Conservation (phyloP, 2,888 invertebrate genomes). For the Hybos culiciformis region DNA sequence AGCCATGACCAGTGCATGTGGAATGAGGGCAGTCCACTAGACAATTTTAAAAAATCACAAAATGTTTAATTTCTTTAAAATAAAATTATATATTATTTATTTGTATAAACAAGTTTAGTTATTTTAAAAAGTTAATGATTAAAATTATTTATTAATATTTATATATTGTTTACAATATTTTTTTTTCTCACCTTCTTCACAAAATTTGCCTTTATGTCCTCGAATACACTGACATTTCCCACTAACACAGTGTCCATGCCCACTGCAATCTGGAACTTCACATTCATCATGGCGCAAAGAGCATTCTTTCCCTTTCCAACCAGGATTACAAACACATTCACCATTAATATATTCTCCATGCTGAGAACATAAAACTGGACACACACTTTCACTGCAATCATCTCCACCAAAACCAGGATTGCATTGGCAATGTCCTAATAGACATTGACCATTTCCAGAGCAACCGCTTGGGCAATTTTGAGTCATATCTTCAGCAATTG, state of each 20-base stretch:
- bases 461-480: slow-evolving; percentile 94
- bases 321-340: slow-evolving; percentile 91
- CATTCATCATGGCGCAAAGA: slow-evolving; percentile 90
- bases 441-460: slow-evolving; percentile 91
- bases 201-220: slow-evolving; percentile 90
- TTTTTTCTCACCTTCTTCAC: slow-evolving; percentile 55
- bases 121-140: background rate
- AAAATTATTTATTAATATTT: slow-evolving; percentile 4
- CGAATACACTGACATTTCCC: slow-evolving; percentile 89
- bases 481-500: slow-evolving; percentile 81
- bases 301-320: slow-evolving; percentile 98
- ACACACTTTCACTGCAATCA: slow-evolving; percentile 95
- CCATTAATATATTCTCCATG: slow-evolving; percentile 94
- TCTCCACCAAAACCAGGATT: slow-evolving; percentile 93
- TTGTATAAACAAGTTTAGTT: background rate
- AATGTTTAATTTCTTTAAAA: no score
- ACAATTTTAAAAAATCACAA: slow-evolving; percentile 14
- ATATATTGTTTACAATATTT: no score
- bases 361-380: slow-evolving; percentile 92
- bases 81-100: slow-evolving; percentile 11
- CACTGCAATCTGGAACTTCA: slow-evolving; percentile 90
- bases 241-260: slow-evolving; percentile 89
- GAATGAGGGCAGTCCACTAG: slow-evolving; percentile 89
- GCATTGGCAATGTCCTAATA: slow-evolving; percentile 89
- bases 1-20: slow-evolving; percentile 86